Conservation (phyloP, 1,140 invertebrate species). For the Coptotermes formosanus region DNA sequence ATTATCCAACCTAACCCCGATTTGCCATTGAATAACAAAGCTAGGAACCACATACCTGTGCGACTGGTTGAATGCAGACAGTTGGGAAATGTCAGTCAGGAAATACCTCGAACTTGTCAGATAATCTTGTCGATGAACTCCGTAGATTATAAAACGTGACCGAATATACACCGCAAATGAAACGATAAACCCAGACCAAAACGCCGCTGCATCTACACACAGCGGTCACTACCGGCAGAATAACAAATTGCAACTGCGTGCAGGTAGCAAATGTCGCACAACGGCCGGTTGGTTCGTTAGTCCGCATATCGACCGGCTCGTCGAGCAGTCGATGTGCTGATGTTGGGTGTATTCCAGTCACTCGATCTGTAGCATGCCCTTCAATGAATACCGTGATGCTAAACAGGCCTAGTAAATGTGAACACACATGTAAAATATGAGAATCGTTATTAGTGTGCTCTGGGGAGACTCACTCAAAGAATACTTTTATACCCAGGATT, state of each 20-base stretch:
- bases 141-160: neutral
- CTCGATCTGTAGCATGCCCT: neutral
- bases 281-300: slow-evolving; percentile 35
- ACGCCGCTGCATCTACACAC: slow-evolving; percentile 8
- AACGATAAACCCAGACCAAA: neutral
- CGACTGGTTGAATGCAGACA: neutral
- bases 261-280: slow-evolving; percentile 38
- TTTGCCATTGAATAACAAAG: no score
- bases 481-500: no score
- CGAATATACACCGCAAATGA: neutral
- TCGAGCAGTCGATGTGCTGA: neutral
- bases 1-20: no score
- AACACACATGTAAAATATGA: no score
- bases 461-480: no score
- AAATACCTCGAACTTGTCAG: neutral
- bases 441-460: no score
- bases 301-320: slow-evolving; percentile 37
- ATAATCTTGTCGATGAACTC: no score
- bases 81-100: neutral
- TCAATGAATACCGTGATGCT: neutral
- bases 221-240: slow-evolving; percentile 44
- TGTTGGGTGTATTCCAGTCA: neutral
- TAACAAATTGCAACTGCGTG: slow-evolving; percentile 38
- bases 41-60: neutral
- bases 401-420: no score